Conservation (phyloP, 92 coral and sea anemone genomes). For the Plumapathes pennacea region DNA sequence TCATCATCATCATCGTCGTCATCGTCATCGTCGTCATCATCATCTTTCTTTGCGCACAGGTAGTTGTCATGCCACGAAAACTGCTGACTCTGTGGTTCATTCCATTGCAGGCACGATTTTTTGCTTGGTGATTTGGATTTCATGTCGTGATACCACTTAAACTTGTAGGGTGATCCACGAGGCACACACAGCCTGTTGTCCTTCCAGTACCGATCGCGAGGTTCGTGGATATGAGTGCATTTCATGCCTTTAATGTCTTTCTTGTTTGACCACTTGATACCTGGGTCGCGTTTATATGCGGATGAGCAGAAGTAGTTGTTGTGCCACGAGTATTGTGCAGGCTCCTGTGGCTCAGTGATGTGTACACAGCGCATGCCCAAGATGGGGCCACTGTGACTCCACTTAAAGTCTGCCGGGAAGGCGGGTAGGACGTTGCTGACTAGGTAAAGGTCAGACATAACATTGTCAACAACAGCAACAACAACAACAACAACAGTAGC, state of each 20-base stretch:
- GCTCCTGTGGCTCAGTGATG: conserved; percentile 51
- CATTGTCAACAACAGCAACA: no score
- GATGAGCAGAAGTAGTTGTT: conserved; percentile 60
- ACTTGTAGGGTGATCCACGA: conserved; percentile 23
- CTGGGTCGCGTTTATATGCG: conserved; percentile 47
- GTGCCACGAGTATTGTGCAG: conserved; percentile 32
- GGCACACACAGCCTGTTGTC: conserved; percentile 33
- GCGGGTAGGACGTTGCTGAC: conserved; percentile 19
- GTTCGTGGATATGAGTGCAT: conserved; percentile 25
- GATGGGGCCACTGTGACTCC: conserved; percentile 46
- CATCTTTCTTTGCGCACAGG: conserved; percentile 1
- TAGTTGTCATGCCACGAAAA: neutral
- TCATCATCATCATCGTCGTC: conserved; percentile 19
- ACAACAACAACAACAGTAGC: no score
- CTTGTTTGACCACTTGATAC: conserved; percentile 36
- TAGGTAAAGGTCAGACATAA: no score
- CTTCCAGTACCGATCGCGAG: conserved; percentile 33
- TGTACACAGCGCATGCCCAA: conserved; percentile 54
- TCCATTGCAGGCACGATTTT: neutral
- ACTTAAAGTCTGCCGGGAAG: conserved; percentile 56
- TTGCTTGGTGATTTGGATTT: neutral
- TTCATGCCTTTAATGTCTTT: conserved; percentile 30
- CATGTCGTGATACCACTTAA: conserved; percentile 4
- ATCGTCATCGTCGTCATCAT: conserved; percentile 15
- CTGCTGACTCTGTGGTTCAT: neutral